Evolutionary conservation across 2,113 vertebrate species (phyloP).

Genomic region (Oophaga pumilio): DNA sequence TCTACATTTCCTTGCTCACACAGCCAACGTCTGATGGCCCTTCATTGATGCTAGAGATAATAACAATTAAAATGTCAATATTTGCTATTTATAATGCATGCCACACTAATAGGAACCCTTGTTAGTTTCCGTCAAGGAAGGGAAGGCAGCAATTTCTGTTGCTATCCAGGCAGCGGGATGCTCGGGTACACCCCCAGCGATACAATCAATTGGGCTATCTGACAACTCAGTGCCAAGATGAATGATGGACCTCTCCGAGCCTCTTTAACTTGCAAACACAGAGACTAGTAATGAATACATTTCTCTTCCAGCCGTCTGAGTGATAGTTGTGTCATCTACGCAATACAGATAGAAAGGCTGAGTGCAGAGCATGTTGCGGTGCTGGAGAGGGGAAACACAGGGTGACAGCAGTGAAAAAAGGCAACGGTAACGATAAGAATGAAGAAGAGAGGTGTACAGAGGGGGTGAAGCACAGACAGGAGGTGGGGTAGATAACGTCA

Average conservation of each 20-base stretch:
- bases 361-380: neutral
- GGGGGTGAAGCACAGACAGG: neutral
- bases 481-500: slow-evolving; percentile 17
- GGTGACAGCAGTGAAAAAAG: neutral
- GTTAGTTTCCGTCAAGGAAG: slow-evolving; percentile 14
- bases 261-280: slow-evolving; percentile 51
- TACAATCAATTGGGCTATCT: slow-evolving; percentile 32
- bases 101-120: neutral
- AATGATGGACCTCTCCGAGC: slow-evolving; percentile 34
- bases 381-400: neutral
- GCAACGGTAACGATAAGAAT: neutral
- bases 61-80: slow-evolving; percentile 37
- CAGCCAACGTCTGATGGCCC: neutral
- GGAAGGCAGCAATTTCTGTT: neutral
- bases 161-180: neutral
- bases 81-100: slow-evolving; percentile 23
- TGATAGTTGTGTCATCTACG: slow-evolving; percentile 45
- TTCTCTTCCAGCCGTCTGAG: slow-evolving; percentile 40
- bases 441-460: neutral
- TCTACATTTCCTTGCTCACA: neutral
- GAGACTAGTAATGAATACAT: slow-evolving; percentile 44
- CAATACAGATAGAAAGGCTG: slow-evolving; percentile 18
- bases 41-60: slow-evolving; percentile 9
- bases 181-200: neutral
- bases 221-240: slow-evolving; percentile 32